A percentile compares a stretch with the other conserved stretches of the same genome.
Conservation (phyloP, 2,888 invertebrate species). For the Amiota mariae region DNA sequence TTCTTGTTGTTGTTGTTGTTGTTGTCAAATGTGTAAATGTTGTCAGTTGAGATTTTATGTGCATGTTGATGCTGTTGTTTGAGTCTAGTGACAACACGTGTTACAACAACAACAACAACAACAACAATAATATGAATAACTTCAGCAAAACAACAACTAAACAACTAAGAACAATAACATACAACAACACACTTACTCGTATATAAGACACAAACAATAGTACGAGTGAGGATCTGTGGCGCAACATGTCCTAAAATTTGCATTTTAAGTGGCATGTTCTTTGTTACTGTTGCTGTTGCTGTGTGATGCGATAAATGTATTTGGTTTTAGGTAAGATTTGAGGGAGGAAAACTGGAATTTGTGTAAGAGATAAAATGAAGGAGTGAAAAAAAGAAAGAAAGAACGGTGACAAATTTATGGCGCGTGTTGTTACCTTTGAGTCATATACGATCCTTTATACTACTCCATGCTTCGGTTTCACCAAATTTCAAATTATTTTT, state of each 20-base stretch:
- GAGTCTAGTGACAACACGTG: constrained; percentile 21
- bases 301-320: not conserved
- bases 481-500: constrained; percentile 30
- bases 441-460: constrained; percentile 32
- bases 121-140: constrained; percentile 32
- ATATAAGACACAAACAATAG: not conserved
- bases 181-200: not conserved
- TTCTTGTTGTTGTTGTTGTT: too few species aligned
- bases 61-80: not conserved
- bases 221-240: constrained; percentile 8
- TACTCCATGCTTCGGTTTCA: not conserved
- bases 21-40: not conserved
- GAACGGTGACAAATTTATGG: constrained; percentile 65
- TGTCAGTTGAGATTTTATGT: constrained; percentile 11
- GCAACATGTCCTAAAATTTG: not conserved
- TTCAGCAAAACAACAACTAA: constrained; percentile 32
- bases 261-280: constrained; percentile 15
- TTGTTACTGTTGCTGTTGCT: not conserved
- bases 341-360: too few species aligned
- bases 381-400: not conserved
- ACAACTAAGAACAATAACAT: not conserved
- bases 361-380: not conserved
- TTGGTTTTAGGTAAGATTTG: too few species aligned
- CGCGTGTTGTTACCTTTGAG: constrained; percentile 63
- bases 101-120: constrained; percentile 27